phyloP scores from a whole-genome alignment of 2,888 invertebrate species.

The Amaurobius ferox region DNA sequence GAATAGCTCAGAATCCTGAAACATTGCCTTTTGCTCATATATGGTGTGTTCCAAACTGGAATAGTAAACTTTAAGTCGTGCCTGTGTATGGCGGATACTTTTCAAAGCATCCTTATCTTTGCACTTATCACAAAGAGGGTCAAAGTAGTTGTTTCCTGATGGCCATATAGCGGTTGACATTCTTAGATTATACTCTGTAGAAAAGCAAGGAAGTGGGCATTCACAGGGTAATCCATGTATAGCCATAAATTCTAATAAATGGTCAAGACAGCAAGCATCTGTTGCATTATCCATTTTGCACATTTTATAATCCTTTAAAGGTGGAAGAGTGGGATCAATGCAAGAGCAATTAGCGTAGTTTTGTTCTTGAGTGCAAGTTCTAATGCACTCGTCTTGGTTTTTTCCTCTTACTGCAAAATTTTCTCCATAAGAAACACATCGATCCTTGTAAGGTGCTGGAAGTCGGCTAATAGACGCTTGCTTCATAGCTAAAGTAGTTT shows the following conservation, averaged over 20 bases:
- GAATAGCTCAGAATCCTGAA: conserved; percentile 20
- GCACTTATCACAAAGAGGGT: background rate
- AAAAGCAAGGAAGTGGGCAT: conserved; percentile 36
- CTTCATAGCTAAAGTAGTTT: conserved; percentile 25
- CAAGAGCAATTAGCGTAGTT: conserved; percentile 31
- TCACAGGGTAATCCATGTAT: background rate
- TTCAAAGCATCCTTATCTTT: background rate
- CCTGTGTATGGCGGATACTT: background rate
- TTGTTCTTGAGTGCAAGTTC: conserved; percentile 22
- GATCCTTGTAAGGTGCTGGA: conserved; percentile 72
- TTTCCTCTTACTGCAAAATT: background rate
- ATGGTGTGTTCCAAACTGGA: background rate
- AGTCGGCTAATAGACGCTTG: conserved; percentile 23
- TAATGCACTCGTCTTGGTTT: conserved; percentile 1
- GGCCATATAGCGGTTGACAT: conserved; percentile 36
- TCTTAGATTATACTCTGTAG: background rate
- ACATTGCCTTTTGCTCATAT: conserved; percentile 34
- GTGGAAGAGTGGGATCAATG: conserved; percentile 24
- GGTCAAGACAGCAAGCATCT: conserved; percentile 40
- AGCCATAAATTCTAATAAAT: conserved; percentile 1
- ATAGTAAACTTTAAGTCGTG: conserved; percentile 8
- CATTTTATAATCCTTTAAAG: background rate
- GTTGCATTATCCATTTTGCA: conserved; percentile 29
- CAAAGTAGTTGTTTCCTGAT: background rate
- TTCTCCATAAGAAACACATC: conserved; percentile 54